Evolutionary conservation across 2,888 invertebrate species (phyloP), one percentile per base, ranked within the genome.

Genomic region (Sinohyriopsis cumingii): DNA sequence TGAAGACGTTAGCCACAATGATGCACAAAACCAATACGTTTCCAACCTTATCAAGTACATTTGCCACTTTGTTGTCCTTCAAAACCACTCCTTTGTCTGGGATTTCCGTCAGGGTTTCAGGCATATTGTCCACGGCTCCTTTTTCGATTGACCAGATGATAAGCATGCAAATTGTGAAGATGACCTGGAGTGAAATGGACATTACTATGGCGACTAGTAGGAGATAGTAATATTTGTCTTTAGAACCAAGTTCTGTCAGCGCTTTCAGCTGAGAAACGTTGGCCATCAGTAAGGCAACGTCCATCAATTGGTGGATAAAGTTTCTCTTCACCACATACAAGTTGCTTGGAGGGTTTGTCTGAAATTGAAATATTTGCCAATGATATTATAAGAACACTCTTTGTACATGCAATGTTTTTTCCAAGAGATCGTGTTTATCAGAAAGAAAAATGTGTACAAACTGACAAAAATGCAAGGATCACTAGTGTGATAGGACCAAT

Each of bases 241-340:
- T 63, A 20, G 60, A 33, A 22, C 77, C 75, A 5, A 77, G 67
- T 20, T 75, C 72, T 6, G 79, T 64, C 28, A 78, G 68, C 0
- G 78, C 71, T 55, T 80, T 80, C 24, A 80, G 65, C 63, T 80
- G 80, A 24, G 78, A 78, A 22, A 79, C 80, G 55, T 80, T 80
- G 18, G 80, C 78, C 77, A 78, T 77, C 54, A 80, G 67, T 0
- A 80, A 69, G 25, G 80, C 80, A 0, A 80, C 80, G 63, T 80
- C 80, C 78, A 80, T 76, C 59, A 80, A 63, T 53, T 77, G 77
- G 53, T 77, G 77, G 12, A 77, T 74, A 56, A 77, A 77, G 63
- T 77, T 77, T 20, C 77, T 54, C 63, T 77, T 77, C 1, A 74
- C 77, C 1, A 77, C 77, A 57, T 77, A 77, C 19, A 77, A 69